phyloP scores from a whole-genome alignment of 2,888 invertebrate species.

The Piscicola geometra region DNA sequence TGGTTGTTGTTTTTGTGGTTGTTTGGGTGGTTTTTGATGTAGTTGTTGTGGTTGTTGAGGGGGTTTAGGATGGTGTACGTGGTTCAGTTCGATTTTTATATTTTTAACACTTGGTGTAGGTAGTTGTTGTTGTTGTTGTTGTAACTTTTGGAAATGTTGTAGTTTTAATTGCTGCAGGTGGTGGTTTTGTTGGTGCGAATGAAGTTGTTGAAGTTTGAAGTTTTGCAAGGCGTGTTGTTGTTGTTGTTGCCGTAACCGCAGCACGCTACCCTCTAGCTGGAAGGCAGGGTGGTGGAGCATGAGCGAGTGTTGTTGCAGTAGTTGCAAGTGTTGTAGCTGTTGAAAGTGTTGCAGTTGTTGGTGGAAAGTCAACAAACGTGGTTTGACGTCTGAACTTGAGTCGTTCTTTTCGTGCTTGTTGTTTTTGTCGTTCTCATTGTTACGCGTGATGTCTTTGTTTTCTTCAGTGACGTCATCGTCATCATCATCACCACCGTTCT shows the following conservation, averaged over 20 bases:
- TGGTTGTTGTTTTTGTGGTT: background rate
- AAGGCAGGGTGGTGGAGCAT: background rate
- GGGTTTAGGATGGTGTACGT: background rate
- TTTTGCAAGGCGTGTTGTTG: conserved; percentile 2
- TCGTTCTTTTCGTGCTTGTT: background rate
- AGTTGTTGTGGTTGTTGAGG: background rate
- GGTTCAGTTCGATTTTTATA: background rate
- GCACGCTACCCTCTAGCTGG: background rate
- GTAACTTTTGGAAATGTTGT: background rate
- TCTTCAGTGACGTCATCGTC: background rate
- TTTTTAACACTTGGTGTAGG: background rate
- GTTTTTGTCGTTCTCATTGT: background rate
- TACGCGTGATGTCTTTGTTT: no score
- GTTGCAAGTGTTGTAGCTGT: conserved; percentile 2
- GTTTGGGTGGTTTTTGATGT: background rate
- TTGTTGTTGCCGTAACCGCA: background rate
- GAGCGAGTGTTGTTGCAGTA: background rate
- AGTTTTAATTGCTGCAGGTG: background rate
- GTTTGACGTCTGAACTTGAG: background rate
- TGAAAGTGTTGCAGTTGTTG: conserved; percentile 12
- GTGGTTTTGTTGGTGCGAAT: conserved; percentile 1
- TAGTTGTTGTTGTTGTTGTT: no score
- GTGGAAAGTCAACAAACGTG: conserved; percentile 1
- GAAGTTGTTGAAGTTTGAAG: conserved; percentile 5
- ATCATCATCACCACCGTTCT: background rate